phyloP scores from a whole-genome alignment of 1,140 invertebrate species.

The Euglossa dilemma region DNA sequence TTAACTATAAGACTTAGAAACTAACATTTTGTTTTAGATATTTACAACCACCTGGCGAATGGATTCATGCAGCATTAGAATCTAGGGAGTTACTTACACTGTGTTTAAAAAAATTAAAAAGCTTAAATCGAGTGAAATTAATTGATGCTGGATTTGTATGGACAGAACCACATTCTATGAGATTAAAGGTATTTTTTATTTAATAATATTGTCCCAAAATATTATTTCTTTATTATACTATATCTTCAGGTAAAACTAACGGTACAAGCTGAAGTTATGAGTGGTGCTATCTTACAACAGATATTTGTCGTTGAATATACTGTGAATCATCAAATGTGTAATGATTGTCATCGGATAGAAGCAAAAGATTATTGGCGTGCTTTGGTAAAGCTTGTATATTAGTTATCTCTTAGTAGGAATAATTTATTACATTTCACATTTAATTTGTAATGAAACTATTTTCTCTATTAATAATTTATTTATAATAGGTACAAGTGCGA shows the following conservation, averaged over 20 bases:
- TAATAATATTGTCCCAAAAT: background rate
- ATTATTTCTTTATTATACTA: background rate
- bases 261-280: constrained; percentile 96
- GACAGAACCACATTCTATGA: constrained; percentile 99
- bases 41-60: constrained; percentile 95
- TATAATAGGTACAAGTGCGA: constrained; percentile 89
- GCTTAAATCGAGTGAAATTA: constrained; percentile 93
- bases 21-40: constrained; percentile 85
- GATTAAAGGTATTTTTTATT: constrained; percentile 89
- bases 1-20: background rate
- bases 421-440: background rate
- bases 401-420: background rate
- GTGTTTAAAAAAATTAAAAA: constrained; percentile 97
- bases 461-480: constrained; percentile 32
- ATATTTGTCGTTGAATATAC: constrained; percentile 97
- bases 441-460: constrained; percentile 13
- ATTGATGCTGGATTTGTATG: constrained; percentile 98
- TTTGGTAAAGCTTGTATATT: constrained; percentile 83
- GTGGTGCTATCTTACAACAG: constrained; percentile 93
- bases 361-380: constrained; percentile 99
- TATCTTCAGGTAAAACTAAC: constrained; percentile 92
- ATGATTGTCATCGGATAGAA: constrained; percentile 97
- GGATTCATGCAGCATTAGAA: constrained; percentile 94
- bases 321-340: constrained; percentile 97
- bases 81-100: constrained; percentile 95